Conservation (phyloP, 2,888 invertebrate species). For the Papilio demoleus region DNA sequence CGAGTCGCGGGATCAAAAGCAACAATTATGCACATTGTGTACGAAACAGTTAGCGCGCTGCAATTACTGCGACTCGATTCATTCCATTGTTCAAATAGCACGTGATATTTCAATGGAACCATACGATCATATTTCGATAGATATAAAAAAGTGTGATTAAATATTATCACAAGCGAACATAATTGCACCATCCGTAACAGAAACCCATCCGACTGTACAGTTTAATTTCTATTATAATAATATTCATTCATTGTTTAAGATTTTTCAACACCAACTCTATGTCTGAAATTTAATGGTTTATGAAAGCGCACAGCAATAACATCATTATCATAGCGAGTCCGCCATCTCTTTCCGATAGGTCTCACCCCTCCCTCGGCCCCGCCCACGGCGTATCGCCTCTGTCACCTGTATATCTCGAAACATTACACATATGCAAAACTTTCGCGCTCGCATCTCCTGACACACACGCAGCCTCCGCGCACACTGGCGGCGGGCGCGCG, state of each 20-base stretch:
- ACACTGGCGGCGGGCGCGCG: slow-evolving; percentile 47
- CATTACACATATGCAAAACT: slow-evolving; percentile 84
- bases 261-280: no score
- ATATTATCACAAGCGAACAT: slow-evolving; percentile 45
- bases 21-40: slow-evolving; percentile 78
- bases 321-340: slow-evolving; percentile 82
- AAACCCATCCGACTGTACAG: slow-evolving; percentile 27
- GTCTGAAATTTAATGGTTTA: no score
- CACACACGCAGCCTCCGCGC: slow-evolving; percentile 57
- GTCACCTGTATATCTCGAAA: slow-evolving; percentile 84
- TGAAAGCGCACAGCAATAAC: no score
- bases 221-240: slow-evolving; percentile 27
- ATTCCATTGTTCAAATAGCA: slow-evolving; percentile 77
- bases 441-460: slow-evolving; percentile 73
- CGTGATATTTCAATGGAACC: slow-evolving; percentile 51
- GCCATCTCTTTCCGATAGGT: slow-evolving; percentile 83
- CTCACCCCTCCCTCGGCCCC: slow-evolving; percentile 78
- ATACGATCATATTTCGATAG: slow-evolving; percentile 48
- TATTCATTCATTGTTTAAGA: neutral
- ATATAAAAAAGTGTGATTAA: slow-evolving; percentile 47
- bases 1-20: slow-evolving; percentile 69
- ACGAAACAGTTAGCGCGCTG: slow-evolving; percentile 71
- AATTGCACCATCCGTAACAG: slow-evolving; percentile 33
- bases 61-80: slow-evolving; percentile 76
- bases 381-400: slow-evolving; percentile 79